Evolutionary conservation across 2,888 invertebrate species (phyloP), one percentile per base, ranked within the genome.

Genomic region (Boloria euphrosyne): DNA sequence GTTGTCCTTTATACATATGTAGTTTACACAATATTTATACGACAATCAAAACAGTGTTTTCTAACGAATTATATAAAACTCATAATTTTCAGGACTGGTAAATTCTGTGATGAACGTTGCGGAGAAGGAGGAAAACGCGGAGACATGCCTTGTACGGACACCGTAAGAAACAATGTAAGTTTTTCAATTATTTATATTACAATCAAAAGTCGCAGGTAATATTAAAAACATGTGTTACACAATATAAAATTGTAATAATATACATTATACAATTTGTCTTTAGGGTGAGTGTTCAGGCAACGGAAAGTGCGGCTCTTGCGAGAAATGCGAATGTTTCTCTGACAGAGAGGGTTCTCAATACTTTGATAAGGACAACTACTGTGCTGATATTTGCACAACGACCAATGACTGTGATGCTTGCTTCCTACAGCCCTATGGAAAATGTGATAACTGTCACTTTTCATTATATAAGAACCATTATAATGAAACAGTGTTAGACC

Each of bases 221-320:
- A 31, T 38, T 38, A 38, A 38, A 38, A 7, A 7, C 10, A 38
- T 7, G 7, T 31, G 7, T 0, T 38, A 38, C 31, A 38, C 10
- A 38, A 14, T n/a, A 53, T 53, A 53, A 53, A n/a, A 3, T 53
- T 31, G 13, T 53, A 27, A 10, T n/a, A n/a, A 14, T 27, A 57
- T 27, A 54, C 31, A 10, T 27, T 27, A 57, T 27, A 54, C 31
- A 10, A 17, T 49, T 38, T 66, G 58, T 27, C 53, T 44, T 13
- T 74, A 85, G 86, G 70, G 74, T 67, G 76, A 80, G 51, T 92
- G 91, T 65, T 82, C 81, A 2, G 85, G 86, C 52, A 90, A 92
- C 75, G 91, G 91, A 0, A 60, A 75, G 61, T 91, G 90, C 71
- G 79, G 78, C 2, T 51, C 59, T 0, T 88, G 87, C 76, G 80